Percentiles rank a stretch among this genome's conserved stretches.
Evolutionary conservation across 1,140 invertebrate species (phyloP).

Genomic region (Druon quercuslanigerum): DNA sequence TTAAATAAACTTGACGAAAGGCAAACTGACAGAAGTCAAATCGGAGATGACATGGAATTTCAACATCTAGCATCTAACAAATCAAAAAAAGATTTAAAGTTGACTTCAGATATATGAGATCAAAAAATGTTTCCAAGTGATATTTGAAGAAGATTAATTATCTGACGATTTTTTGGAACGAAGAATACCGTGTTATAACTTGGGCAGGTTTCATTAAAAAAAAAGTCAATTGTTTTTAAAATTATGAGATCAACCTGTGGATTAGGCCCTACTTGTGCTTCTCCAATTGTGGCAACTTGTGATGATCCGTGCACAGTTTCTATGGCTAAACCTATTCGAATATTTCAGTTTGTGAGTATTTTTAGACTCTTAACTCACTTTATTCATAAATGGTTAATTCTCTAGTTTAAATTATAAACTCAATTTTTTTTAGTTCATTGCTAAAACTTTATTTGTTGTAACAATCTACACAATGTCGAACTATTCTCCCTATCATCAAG

Average conservation of each 20-base stretch:
- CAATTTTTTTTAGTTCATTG: slow-evolving; percentile 44
- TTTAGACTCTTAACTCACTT: no score
- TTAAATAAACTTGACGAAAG: background rate
- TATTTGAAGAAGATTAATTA: no score
- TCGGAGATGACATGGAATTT: no score
- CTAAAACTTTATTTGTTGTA: slow-evolving; percentile 42
- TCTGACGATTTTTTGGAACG: no score
- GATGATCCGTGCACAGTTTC: slow-evolving; percentile 41
- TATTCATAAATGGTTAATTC: no score
- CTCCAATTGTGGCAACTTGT: slow-evolving; percentile 32
- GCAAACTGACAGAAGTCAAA: no score
- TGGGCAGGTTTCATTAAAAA: background rate
- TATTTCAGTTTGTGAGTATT: slow-evolving; percentile 62
- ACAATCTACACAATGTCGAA: slow-evolving; percentile 45
- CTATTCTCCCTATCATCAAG: slow-evolving; percentile 45
- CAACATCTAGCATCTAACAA: no score
- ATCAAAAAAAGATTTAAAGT: no score
- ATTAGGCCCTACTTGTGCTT: slow-evolving; percentile 8
- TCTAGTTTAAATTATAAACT: no score
- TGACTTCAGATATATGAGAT: no score
- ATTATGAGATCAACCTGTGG: slow-evolving; percentile 10
- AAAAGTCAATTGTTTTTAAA: background rate
- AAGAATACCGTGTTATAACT: no score
- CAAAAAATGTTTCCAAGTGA: no score
- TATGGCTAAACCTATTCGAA: slow-evolving; percentile 56